Evolutionary conservation across 2,797 vertebrate genomes (phyloP).

Genomic region (Trachurus trachurus): DNA sequence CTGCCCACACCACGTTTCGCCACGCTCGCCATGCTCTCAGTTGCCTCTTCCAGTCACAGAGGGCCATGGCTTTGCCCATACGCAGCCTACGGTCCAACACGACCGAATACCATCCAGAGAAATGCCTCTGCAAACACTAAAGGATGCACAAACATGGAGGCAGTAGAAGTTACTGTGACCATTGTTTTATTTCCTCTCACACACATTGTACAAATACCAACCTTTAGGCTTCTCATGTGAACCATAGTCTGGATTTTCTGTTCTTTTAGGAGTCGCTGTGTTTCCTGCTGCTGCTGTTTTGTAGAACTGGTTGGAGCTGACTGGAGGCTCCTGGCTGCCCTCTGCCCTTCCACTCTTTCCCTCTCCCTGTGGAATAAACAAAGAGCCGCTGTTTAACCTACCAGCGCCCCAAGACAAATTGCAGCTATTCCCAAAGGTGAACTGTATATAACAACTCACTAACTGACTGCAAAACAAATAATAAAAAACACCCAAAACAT

Average conservation of each 20-base stretch:
- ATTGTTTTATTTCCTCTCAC: neutral
- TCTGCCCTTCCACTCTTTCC: constrained; percentile 77
- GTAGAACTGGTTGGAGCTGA: constrained; percentile 34
- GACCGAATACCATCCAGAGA: constrained; percentile 92
- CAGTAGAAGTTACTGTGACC: too few species aligned
- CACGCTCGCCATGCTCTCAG: constrained; percentile 90
- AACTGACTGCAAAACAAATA: neutral
- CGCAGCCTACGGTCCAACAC: constrained; percentile 88
- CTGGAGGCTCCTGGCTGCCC: constrained; percentile 35
- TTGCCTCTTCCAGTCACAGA: constrained; percentile 93
- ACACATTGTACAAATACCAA: constrained; percentile 47
- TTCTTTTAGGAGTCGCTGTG: constrained; percentile 55
- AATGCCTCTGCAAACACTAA: constrained; percentile 92
- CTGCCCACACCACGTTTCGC: constrained; percentile 87
- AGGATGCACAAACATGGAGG: constrained; percentile 15
- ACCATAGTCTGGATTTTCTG: constrained; percentile 71
- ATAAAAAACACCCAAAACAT: neutral
- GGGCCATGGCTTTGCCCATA: constrained; percentile 89
- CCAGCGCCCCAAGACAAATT: neutral
- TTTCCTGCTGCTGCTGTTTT: constrained; percentile 56
- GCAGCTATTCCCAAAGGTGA: neutral
- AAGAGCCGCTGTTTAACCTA: neutral
- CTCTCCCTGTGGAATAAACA: constrained; percentile 83
- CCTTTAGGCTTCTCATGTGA: constrained; percentile 82
- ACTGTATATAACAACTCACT: too few species aligned